Conservation (phyloP, 2,113 vertebrate genomes). For the Martes martes region DNA sequence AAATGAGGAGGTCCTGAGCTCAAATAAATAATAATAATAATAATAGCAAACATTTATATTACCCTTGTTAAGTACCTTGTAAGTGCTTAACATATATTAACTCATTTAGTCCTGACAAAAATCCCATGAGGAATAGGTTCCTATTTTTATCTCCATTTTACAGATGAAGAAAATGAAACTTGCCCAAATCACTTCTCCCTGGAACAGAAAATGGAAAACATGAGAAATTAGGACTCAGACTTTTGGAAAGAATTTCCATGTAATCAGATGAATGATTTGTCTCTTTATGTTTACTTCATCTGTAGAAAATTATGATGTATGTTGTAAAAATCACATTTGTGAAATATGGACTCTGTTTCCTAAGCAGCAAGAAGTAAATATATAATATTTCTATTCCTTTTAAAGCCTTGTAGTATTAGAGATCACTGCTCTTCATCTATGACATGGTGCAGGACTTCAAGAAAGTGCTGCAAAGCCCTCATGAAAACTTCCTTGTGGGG, state of each 20-base stretch:
- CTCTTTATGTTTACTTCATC: background rate
- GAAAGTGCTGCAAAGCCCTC: background rate
- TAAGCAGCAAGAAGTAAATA: background rate
- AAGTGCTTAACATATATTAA: background rate
- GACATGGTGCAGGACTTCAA: background rate
- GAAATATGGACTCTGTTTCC: conserved; percentile 16
- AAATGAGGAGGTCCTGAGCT: background rate
- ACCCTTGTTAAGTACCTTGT: background rate
- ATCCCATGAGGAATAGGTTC: background rate
- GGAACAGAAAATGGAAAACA: background rate
- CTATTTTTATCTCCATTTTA: conserved; percentile 29
- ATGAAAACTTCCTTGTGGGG: background rate
- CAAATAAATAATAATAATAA: background rate
- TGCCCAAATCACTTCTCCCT: conserved; percentile 8
- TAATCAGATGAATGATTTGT: conserved; percentile 32
- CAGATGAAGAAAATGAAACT: conserved; percentile 35
- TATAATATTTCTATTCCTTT: background rate
- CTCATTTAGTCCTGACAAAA: conserved; percentile 5
- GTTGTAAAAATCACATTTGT: conserved; percentile 23
- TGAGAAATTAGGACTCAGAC: conserved; percentile 26
- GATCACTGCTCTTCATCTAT: background rate
- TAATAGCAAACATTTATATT: background rate
- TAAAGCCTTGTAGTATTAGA: background rate
- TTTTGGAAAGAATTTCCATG: conserved; percentile 20
- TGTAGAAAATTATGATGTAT: conserved; percentile 19